Evolutionary conservation across 2,888 invertebrate species (phyloP), one percentile per base, ranked within the genome.

Genomic region (Coenonympha glycerion): DNA sequence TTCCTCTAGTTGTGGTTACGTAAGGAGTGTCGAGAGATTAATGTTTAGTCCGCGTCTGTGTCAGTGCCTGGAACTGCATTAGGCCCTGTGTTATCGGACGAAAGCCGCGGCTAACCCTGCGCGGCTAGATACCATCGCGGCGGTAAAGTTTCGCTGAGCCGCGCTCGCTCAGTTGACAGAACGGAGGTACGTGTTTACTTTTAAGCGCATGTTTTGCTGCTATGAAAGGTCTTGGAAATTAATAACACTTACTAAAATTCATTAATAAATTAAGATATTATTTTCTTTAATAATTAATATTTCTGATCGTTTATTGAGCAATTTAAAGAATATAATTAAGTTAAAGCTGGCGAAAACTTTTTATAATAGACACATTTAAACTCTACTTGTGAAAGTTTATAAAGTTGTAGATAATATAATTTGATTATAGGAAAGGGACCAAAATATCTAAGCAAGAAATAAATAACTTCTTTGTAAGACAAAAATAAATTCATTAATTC

Each of bases 111-210:
- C 34, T 1, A 22, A 37, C 37, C 37, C 37, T 30, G 50, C 21
- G 40, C 41, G 18, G n/a, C 34, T 15, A 51, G 54, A 54, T 46
- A 46, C 36, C 21, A 22, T 22, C 37, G 48, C 41, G 11, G 28
- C 47, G 45, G 46, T 28, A 49, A 52, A 52, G 39, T 55, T 55
- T 53, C 37, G 22, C 39, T 26, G 34, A 49, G 6, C 47, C 53
- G 53, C 53, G 30, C 34, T 26, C 21, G 19, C 45, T 57, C 26
- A 37, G 36, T 47, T 49, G 44, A 49, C 42, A 54, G 52, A 15
- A 47, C 47, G 42, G 47, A 56, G 55, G 50, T 52, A 41, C 16
- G 55, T 53, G 22, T 11, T 11, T 9, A 11, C 4, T 11, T 3
- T 11, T 30, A 30, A 11, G 28, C 5, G n/a, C n/a, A 9, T 1